These are phyloP conservation scores for Atherix ibis DNA, from an alignment of 2,888 invertebrate species.

Conservation along the genomic window DNA sequence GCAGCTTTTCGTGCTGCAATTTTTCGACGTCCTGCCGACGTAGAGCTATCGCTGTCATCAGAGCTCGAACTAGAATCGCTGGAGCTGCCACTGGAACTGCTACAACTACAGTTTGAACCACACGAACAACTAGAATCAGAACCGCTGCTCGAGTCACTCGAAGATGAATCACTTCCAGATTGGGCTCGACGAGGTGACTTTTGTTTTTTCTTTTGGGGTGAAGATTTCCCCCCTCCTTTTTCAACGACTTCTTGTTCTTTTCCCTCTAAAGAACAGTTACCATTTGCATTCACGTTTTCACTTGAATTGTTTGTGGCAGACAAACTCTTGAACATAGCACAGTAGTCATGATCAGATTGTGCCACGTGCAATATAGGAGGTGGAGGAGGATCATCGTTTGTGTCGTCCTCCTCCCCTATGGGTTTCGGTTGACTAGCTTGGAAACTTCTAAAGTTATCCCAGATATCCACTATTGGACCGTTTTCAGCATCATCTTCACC, in stretches of 20 bases:
- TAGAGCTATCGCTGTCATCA: constrained; percentile 35
- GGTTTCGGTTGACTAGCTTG: constrained; percentile 12
- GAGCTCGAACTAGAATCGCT: constrained; percentile 46
- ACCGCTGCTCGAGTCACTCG: constrained; percentile 61
- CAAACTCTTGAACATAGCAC: constrained; percentile 35
- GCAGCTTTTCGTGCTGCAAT: constrained; percentile 27
- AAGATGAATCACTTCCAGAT: constrained; percentile 38
- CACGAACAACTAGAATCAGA: constrained; percentile 68
- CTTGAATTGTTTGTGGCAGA: constrained; percentile 25
- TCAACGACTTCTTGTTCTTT: constrained; percentile 13
- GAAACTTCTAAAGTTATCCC: constrained; percentile 25
- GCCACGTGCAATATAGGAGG: constrained; percentile 38
- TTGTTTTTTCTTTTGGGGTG: constrained; percentile 34
- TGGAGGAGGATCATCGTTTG: constrained; percentile 11
- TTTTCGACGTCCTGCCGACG: constrained; percentile 31
- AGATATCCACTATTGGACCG: constrained; percentile 19
- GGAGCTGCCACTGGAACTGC: constrained; percentile 51
- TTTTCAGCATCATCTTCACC: constrained; percentile 19
- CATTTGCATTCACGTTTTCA: constrained; percentile 7
- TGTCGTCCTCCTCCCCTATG: constrained; percentile 10
- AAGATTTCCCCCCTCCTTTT: constrained; percentile 4
- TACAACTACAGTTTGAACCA: constrained; percentile 71
- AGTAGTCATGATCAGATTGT: constrained; percentile 64
- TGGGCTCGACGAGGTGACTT: constrained; percentile 36
- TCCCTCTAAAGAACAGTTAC: too few species aligned